Conservation (phyloP, 2,113 vertebrate species). For the Tupaia tana region DNA sequence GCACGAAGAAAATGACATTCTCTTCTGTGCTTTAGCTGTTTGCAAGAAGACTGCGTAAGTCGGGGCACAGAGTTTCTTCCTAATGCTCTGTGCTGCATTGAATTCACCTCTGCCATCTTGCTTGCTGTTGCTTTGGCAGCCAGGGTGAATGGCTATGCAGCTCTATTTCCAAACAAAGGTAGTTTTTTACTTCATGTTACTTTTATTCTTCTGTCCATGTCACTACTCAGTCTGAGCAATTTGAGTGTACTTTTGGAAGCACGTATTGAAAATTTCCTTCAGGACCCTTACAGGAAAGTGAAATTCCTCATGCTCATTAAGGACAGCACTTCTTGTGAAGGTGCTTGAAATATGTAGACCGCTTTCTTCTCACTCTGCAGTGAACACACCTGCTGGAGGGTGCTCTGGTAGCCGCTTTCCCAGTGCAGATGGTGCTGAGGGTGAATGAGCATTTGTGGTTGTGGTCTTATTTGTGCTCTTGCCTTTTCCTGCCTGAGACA, state of each 20-base stretch:
- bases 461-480: not conserved
- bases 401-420: not conserved
- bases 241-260: not conserved
- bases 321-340: not conserved
- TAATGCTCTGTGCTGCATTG: too few relatives aligned
- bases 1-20: conserved; percentile 89
- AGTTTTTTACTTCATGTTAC: not conserved
- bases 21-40: conserved; percentile 88
- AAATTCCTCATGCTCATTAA: not conserved
- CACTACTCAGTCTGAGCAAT: not conserved
- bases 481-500: not conserved
- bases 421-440: not conserved
- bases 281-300: not conserved
- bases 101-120: not conserved
- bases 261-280: not conserved
- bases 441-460: not conserved
- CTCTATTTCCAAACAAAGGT: not conserved
- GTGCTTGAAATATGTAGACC: not conserved
- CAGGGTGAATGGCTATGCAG: not conserved
- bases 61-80: not conserved
- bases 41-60: conserved; percentile 90
- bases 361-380: not conserved
- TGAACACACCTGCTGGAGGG: not conserved
- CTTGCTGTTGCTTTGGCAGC: not conserved
- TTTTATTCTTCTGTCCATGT: not conserved